Evolutionary conservation across 37 sponge, comb jelly and placozoan genomes (phyloP).

Genomic region (Halichondria panicea): DNA sequence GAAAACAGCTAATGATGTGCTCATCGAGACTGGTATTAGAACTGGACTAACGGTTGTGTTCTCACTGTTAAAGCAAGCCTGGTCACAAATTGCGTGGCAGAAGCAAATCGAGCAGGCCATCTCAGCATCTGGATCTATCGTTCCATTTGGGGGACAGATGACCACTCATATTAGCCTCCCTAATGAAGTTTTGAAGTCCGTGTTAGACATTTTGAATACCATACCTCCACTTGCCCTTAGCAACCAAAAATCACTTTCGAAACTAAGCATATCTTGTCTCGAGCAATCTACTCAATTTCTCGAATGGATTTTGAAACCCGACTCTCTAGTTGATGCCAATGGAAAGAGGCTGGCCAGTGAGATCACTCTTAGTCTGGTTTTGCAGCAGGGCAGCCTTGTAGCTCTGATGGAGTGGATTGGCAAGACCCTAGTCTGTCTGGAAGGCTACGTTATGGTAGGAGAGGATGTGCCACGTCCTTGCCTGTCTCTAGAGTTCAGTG

Average conservation of each 20-base stretch:
- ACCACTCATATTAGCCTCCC: conserved; percentile 35
- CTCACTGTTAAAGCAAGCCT: conserved; percentile 81
- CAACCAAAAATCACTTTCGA: conserved; percentile 27
- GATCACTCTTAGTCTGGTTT: conserved; percentile 47
- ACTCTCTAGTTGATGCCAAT: conserved; percentile 25
- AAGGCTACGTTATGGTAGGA: background rate
- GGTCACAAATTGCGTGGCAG: conserved; percentile 63
- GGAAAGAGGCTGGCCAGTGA: conserved; percentile 72
- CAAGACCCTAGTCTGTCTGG: conserved; percentile 17
- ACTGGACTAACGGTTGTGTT: conserved; percentile 82
- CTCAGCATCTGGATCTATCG: background rate
- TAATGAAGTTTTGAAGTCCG: conserved; percentile 40
- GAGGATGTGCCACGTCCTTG: background rate
- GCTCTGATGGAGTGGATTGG: conserved; percentile 61
- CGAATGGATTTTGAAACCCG: conserved; percentile 35
- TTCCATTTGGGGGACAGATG: background rate
- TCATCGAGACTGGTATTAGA: conserved; percentile 82
- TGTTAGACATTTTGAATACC: conserved; percentile 14
- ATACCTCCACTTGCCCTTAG: conserved; percentile 42
- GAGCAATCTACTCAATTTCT: conserved; percentile 63
- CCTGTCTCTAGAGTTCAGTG: conserved; percentile 34
- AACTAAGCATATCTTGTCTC: conserved; percentile 30
- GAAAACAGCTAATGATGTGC: conserved; percentile 23
- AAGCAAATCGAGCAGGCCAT: conserved; percentile 20
- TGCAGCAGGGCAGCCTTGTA: conserved; percentile 62